phyloP scores from a whole-genome alignment of 2,113 vertebrate species.

The Holacanthus passer region DNA sequence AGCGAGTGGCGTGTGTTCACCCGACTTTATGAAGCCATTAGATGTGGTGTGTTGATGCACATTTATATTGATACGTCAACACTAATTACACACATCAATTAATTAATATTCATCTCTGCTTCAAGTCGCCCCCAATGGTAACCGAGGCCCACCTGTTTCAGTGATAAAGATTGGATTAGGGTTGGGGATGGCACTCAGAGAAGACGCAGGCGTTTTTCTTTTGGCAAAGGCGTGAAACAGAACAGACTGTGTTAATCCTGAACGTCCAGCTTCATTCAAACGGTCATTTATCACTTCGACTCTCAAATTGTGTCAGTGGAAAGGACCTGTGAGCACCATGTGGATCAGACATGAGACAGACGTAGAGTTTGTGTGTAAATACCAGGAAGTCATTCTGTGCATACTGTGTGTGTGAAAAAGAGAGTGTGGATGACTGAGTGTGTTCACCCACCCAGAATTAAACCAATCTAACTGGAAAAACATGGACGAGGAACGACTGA shows the following conservation, averaged over 20 bases:
- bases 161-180: conserved; percentile 60
- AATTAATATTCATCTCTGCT: conserved; percentile 63
- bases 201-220: conserved; percentile 52
- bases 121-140: conserved; percentile 37
- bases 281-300: conserved; percentile 67
- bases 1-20: neutral
- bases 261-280: conserved; percentile 58
- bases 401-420: neutral
- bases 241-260: conserved; percentile 74
- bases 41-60: conserved; percentile 29
- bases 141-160: conserved; percentile 71
- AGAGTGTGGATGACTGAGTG: neutral
- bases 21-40: conserved; percentile 27
- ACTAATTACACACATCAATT: conserved; percentile 70
- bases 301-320: conserved; percentile 28
- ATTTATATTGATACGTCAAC: conserved; percentile 57
- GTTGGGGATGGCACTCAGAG: conserved; percentile 21
- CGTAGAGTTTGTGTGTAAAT: neutral
- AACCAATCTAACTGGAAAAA: neutral
- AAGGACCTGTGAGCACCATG: conserved; percentile 21
- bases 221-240: conserved; percentile 64
- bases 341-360: neutral
- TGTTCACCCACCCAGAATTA: neutral
- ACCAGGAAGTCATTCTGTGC: neutral
- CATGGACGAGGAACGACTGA: conserved; percentile 2